phyloP scores from a whole-genome alignment of 2,888 invertebrate species.

The Leptura quadrifasciata region DNA sequence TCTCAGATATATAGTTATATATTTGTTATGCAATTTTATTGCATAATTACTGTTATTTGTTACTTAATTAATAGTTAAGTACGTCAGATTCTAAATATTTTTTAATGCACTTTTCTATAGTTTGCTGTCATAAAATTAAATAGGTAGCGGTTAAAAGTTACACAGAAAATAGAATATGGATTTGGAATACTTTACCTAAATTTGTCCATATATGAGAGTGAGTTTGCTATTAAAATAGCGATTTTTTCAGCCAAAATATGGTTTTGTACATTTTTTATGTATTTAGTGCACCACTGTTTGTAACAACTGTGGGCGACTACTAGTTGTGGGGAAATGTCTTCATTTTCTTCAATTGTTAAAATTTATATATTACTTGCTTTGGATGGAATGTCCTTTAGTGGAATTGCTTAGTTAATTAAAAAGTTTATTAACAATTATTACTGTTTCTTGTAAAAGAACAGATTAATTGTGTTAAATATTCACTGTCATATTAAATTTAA shows the following conservation, averaged over 20 bases:
- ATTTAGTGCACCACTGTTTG: constrained; percentile 13
- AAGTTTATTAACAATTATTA: constrained; percentile 17
- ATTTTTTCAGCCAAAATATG: constrained; percentile 38
- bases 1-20: no score
- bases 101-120: constrained; percentile 41
- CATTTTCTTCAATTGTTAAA: constrained; percentile 31
- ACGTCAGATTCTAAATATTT: constrained; percentile 32
- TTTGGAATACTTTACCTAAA: constrained; percentile 41
- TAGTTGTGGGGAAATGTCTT: constrained; percentile 30
- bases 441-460: constrained; percentile 19
- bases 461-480: constrained; percentile 11
- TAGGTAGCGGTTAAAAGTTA: constrained; percentile 41
- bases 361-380: constrained; percentile 31
- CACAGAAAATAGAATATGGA: constrained; percentile 41
- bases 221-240: constrained; percentile 31
- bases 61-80: constrained; percentile 20
- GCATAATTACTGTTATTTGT: constrained; percentile 14
- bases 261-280: constrained; percentile 32
- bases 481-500: constrained; percentile 20
- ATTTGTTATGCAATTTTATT: constrained; percentile 12
- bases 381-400: constrained; percentile 35
- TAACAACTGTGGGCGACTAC: constrained; percentile 19
- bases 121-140: constrained; percentile 41
- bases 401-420: constrained; percentile 16
- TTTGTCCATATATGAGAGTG: constrained; percentile 33